Base-by-base conservation (phyloP, 2,113 vertebrate species). In the Lophura nycthemera region DNA sequence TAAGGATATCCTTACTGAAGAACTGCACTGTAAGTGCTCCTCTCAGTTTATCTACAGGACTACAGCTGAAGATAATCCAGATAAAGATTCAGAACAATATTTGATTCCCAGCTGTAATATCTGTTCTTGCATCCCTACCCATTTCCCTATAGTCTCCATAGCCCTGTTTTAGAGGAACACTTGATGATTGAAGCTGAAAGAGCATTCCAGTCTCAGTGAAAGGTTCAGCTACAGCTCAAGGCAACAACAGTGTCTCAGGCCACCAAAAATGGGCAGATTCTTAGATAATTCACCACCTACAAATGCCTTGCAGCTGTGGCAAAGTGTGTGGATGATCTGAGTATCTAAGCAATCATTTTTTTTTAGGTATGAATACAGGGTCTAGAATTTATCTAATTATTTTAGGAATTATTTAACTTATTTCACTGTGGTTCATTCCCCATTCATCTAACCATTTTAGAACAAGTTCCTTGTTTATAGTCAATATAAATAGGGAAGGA, bases 401-500 rank as follows among this genome's bases (percentile, higher is more conserved):
- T 61, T 83, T 22, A 81, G 72, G 61, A 90, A 71, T 84, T 48
- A 84, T 18, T 67, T 0, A 36, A 72, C 74, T 91, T 84, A 64
- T 77, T 93, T 95, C 89, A 56, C 77, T 86, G 60, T 36, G 47
- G 40, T 86, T 92, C 83, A 34, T 87, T 85, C 78, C 78, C 69
- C 94, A 95, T 96, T 96, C 94, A 94, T 89, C 45, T 88, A 72
- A 74, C 94, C 86, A 88, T 91, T 96, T 93, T 86, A 95, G 88
- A 86, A 92, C 70, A 94, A 88, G 89, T 77, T 75, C 93, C 94
- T 90, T 96, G 96, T 96, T 96, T 95, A 94, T 97, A 93, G 93
- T 92, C 81, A 88, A 82, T 96, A 87, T 96, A 96, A 95, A 96
- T 91, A 90, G 86, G 88, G 92, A 95, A 95, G 92, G 93, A 93